Percentiles rank a stretch among this genome's conserved stretches.
phyloP scores from a whole-genome alignment of 2,113 vertebrate species.

The Alethe castanea region DNA sequence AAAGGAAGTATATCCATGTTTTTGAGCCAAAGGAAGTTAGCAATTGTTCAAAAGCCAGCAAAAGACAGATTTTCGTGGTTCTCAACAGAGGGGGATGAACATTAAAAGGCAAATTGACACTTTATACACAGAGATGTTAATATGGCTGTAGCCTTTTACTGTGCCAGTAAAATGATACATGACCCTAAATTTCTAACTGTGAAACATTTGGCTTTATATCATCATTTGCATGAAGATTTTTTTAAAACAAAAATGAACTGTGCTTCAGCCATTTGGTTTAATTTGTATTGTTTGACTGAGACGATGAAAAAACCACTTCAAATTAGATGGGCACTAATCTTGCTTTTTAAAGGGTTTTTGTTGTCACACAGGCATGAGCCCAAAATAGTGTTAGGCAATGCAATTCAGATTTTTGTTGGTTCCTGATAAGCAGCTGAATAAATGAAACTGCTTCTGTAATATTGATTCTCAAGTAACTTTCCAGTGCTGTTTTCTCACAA shows the following conservation, averaged over 20 bases:
- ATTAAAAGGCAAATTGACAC: background rate
- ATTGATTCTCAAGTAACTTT: background rate
- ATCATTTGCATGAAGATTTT: background rate
- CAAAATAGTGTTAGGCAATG: background rate
- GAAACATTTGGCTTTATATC: slow-evolving; percentile 4
- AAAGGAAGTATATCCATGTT: background rate
- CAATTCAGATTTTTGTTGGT: background rate
- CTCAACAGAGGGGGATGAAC: background rate
- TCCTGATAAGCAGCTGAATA: background rate
- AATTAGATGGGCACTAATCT: background rate
- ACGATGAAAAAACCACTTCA: background rate
- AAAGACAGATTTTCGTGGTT: background rate
- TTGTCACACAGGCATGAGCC: background rate
- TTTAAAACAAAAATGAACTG: background rate
- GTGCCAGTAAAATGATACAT: background rate
- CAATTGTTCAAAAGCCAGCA: background rate
- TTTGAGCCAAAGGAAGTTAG: background rate
- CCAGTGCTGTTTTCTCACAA: background rate
- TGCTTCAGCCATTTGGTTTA: background rate
- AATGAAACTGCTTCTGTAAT: background rate
- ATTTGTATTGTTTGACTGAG: background rate
- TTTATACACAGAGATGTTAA: background rate
- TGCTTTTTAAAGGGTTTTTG: background rate
- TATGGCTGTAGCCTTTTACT: background rate
- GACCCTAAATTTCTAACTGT: background rate